Base-by-base conservation (phyloP, 2,797 vertebrate genomes). In the Lophotriccus pileatus region DNA sequence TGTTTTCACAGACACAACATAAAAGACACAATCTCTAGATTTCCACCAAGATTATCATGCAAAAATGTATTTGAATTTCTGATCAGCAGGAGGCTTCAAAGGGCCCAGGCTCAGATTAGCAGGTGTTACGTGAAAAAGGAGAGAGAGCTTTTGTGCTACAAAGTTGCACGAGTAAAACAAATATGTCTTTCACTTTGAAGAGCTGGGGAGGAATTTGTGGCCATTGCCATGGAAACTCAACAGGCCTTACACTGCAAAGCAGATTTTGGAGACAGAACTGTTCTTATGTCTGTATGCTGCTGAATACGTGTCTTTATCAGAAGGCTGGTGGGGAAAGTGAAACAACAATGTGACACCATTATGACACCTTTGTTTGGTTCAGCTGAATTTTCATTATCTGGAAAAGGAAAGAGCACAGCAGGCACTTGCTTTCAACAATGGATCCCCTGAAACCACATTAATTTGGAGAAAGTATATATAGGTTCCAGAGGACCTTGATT, bases 161-260 rank as follows among this genome's bases (percentile, higher is more conserved):
- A 98, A 98, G 98, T 98, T 99, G 99, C 98, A 79, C 95, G 98
- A 98, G 98, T 98, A 99, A 99, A 99, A 99, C 98, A 99, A 99
- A 99, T 98, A 99, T 98, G 98, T 98, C 98, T 98, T 97, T 98
- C 97, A 98, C 98, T 98, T 98, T 98, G 98, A 98, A 98, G 98
- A 96, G 97, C 98, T 98, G 97, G 98, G 97, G 98, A 98, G 98
- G 98, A 98, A 98, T 98, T 98, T 98, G 98, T 98, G 98, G 97
- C 97, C 96, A 97, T 99, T 97, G 97, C 98, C 98, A 98, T 99
- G 97, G 98, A 96, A 98, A 99, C 98, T 79, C 93, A 94, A 97
- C 97, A 98, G 98, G 97, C 98, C 97, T 96, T 97, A 97, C 87
- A 80, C 98, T 97, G 93, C 69, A 92, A 86, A 94, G 89, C 87